Evolutionary conservation across 2,113 vertebrate species (phyloP).

Genomic region (Hucho hucho): DNA sequence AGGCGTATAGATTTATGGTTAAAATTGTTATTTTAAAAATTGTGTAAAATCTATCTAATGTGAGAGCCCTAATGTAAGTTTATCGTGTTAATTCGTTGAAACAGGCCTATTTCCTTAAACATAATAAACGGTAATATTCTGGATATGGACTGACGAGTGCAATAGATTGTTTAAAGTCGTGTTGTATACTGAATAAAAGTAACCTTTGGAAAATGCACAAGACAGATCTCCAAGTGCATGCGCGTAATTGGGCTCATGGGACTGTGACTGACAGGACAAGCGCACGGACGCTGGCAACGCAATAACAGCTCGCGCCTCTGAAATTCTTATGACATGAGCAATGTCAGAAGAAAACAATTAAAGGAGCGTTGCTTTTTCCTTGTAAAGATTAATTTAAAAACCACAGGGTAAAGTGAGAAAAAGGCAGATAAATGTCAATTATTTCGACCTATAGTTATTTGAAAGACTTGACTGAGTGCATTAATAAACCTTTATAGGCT

Average conservation of each 20-base stretch:
- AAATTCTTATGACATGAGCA: slow-evolving; percentile 1
- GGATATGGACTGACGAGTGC: not conserved
- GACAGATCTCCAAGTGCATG: not conserved
- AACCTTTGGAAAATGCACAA: slow-evolving; percentile 12
- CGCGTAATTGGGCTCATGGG: slow-evolving; percentile 67
- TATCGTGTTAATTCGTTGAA: too few species aligned
- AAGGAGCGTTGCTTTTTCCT: not conserved
- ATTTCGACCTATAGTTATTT: too few species aligned
- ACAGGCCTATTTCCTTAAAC: not conserved
- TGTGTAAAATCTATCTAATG: too few species aligned
- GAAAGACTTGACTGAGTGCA: too few species aligned
- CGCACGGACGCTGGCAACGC: not conserved
- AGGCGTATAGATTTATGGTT: not conserved
- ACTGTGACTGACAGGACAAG: slow-evolving; percentile 41
- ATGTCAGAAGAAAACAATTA: not conserved
- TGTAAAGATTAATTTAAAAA: too few species aligned
- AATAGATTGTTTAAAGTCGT: not conserved
- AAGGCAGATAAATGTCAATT: too few species aligned
- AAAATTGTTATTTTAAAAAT: too few species aligned
- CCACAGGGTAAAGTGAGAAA: too few species aligned
- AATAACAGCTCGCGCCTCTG: not conserved
- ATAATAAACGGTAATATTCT: not conserved
- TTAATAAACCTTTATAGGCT: too few species aligned
- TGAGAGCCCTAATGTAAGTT: too few species aligned
- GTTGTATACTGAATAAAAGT: not conserved